phyloP scores from a whole-genome alignment of 2,797 vertebrate genomes.

The Podarcis siculus region DNA sequence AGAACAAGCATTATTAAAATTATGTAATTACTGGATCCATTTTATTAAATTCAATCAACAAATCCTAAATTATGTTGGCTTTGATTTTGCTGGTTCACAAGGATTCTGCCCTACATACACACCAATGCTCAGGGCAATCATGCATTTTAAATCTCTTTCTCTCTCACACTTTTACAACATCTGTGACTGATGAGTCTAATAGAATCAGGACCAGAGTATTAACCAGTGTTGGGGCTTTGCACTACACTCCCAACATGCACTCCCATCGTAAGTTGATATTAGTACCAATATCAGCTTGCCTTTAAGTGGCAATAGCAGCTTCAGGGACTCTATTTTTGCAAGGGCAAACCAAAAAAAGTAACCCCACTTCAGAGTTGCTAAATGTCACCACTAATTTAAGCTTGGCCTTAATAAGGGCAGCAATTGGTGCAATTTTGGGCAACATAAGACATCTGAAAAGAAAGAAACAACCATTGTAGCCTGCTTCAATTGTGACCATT shows the following conservation, averaged over 20 bases:
- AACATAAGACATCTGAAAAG: neutral
- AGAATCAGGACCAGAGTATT: neutral
- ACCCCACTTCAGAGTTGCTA: neutral
- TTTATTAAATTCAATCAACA: neutral
- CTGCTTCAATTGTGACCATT: neutral
- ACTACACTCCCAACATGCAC: neutral
- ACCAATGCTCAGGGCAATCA: neutral
- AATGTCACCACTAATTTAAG: neutral
- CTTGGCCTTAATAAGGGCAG: neutral
- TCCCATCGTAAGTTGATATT: neutral
- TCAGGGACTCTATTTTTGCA: neutral
- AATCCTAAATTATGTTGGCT: too few species aligned
- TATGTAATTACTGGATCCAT: neutral
- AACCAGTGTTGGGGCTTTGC: neutral
- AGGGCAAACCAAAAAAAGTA: neutral
- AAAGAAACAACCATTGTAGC: neutral
- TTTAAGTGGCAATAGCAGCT: neutral
- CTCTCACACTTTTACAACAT: neutral
- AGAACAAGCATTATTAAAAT: neutral
- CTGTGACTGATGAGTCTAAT: neutral
- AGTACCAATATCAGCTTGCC: neutral
- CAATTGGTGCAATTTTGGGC: neutral
- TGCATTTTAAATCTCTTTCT: neutral
- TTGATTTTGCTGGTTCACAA: neutral
- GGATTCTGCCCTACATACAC: neutral